phyloP scores from a whole-genome alignment of 2,797 vertebrate genomes.

The Loriculus beryllinus region DNA sequence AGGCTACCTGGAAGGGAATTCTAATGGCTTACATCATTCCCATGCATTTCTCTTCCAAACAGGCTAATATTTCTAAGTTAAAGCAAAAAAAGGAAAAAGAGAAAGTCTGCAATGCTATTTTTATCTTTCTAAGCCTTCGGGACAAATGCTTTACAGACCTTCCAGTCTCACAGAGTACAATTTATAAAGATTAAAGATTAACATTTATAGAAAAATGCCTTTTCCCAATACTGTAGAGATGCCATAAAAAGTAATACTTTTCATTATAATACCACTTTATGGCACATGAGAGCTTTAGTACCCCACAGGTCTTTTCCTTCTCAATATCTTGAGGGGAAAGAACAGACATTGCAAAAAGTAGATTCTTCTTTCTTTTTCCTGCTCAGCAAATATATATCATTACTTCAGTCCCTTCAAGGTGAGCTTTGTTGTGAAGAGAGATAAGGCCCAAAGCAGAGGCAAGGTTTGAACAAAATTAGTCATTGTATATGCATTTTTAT shows the following conservation, averaged over 20 bases:
- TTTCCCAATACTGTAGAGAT: constrained; percentile 23
- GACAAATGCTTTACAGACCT: constrained; percentile 14
- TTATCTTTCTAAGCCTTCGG: constrained; percentile 36
- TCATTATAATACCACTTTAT: constrained; percentile 35
- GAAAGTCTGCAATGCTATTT: constrained; percentile 28
- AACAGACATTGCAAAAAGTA: background rate
- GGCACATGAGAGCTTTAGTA: constrained; percentile 4
- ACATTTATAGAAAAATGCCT: constrained; percentile 53
- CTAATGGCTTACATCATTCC: background rate
- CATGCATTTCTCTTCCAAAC: background rate
- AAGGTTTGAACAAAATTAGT: background rate
- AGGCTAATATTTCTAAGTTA: background rate
- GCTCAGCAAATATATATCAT: constrained; percentile 18
- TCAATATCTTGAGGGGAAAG: background rate
- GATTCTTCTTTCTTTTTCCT: constrained; percentile 4
- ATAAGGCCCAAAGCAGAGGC: constrained; percentile 17
- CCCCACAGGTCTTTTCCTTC: constrained; percentile 32
- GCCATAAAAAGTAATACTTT: constrained; percentile 57
- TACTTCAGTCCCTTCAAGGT: constrained; percentile 27
- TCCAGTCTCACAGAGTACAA: constrained; percentile 1
- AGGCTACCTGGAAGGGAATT: background rate
- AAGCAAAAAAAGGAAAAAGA: background rate
- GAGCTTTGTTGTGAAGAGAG: constrained; percentile 35
- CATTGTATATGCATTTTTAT: background rate
- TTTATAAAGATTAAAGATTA: constrained; percentile 61